Evolutionary conservation across 2,113 vertebrate species (phyloP).

Genomic region (Eptesicus fuscus): DNA sequence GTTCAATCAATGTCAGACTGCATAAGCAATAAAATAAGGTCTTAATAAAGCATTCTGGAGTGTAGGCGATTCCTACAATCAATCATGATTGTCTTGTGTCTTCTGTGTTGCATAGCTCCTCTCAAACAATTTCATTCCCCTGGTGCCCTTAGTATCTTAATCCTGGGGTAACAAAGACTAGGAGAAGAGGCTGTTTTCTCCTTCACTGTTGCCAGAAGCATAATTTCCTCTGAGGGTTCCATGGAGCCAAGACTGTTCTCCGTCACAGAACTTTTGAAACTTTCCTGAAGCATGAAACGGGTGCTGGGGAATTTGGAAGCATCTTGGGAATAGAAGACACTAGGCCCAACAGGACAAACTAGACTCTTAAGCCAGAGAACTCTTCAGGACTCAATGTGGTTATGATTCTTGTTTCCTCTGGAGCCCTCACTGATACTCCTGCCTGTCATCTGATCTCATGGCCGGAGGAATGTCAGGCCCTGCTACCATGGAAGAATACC

Average conservation of each 20-base stretch:
- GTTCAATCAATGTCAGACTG: slow-evolving; percentile 52
- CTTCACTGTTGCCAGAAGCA: neutral
- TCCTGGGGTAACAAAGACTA: neutral
- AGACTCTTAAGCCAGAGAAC: neutral
- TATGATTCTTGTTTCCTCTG: neutral
- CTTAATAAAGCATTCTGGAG: slow-evolving; percentile 66
- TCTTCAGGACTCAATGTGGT: neutral
- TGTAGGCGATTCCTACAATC: slow-evolving; percentile 25
- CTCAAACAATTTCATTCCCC: neutral
- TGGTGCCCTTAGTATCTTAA: neutral
- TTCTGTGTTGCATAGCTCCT: neutral
- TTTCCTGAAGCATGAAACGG: neutral
- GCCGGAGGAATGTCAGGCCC: neutral
- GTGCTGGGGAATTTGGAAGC: neutral
- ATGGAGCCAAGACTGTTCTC: neutral
- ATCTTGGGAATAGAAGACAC: neutral
- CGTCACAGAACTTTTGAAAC: neutral
- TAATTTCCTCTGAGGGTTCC: neutral
- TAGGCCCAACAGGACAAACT: neutral
- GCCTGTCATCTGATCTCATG: neutral
- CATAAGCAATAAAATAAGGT: slow-evolving; percentile 72
- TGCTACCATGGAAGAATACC: neutral
- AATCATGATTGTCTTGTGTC: neutral
- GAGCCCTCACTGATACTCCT: neutral
- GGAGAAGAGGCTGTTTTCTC: neutral